These are phyloP conservation scores for Phortica variegata DNA, from an alignment of 1,140 invertebrate species.

Conservation along the genomic window DNA sequence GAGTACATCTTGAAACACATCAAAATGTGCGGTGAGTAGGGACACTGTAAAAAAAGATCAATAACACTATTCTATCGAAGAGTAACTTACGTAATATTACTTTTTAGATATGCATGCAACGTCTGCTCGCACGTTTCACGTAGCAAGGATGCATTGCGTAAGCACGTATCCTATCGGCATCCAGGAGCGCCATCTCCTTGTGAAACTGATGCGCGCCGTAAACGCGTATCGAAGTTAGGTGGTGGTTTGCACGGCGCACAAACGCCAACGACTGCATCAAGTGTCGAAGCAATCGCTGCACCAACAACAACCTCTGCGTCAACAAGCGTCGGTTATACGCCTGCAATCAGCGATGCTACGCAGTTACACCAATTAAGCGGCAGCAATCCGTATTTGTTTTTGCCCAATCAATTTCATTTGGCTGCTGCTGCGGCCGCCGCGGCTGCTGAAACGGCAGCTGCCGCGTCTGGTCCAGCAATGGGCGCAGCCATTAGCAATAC, in stretches of 20 bases:
- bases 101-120: slow-evolving; percentile 68
- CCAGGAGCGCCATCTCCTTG: slow-evolving; percentile 60
- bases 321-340: slow-evolving; percentile 2
- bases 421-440: slow-evolving; percentile 45
- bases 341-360: background rate
- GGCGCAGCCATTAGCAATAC: background rate
- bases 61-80: background rate
- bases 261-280: slow-evolving; percentile 5
- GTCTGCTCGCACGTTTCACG: slow-evolving; percentile 82
- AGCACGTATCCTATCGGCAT: slow-evolving; percentile 85
- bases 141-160: slow-evolving; percentile 80
- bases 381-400: slow-evolving; percentile 41
- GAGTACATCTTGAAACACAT: slow-evolving; percentile 87
- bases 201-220: slow-evolving; percentile 48
- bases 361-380: no score
- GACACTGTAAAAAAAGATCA: background rate
- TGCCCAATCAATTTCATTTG: slow-evolving; percentile 55
- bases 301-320: slow-evolving; percentile 23
- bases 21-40: slow-evolving; percentile 70
- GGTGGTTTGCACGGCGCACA: slow-evolving; percentile 1
- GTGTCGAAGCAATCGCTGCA: slow-evolving; percentile 8
- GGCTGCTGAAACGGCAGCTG: slow-evolving; percentile 23
- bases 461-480: slow-evolving; percentile 20
- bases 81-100: background rate
- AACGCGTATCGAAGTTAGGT: slow-evolving; percentile 40